Evolutionary conservation across 2,797 vertebrate genomes (phyloP).

Genomic region (Bovichtus variegatus): DNA sequence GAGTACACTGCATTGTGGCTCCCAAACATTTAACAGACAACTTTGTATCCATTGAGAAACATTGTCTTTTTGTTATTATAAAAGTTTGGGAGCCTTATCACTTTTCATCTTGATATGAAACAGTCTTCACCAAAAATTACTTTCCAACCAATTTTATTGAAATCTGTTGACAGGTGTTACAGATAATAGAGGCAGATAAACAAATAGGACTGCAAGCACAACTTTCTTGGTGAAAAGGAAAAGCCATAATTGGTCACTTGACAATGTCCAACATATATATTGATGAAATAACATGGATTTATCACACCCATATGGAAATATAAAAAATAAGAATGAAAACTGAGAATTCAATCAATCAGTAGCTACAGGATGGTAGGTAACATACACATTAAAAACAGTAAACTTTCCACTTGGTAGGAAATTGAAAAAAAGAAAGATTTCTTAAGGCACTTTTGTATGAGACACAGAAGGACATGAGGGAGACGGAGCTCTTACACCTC

Average conservation of each 20-base stretch:
- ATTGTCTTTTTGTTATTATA: neutral
- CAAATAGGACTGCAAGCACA: neutral
- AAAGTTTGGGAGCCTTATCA: neutral
- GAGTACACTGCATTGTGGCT: neutral
- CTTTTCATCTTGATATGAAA: neutral
- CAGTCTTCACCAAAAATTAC: neutral
- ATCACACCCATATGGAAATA: neutral
- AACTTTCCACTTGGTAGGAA: conserved; percentile 25
- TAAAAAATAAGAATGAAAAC: neutral
- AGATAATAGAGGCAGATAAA: conserved; percentile 8
- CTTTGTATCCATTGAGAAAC: neutral
- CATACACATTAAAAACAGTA: conserved; percentile 28
- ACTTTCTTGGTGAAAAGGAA: neutral
- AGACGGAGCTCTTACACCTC: conserved; percentile 6
- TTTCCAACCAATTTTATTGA: conserved; percentile 1
- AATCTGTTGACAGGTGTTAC: neutral
- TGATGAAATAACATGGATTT: neutral
- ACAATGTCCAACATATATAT: neutral
- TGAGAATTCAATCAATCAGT: conserved; percentile 23
- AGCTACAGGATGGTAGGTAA: conserved; percentile 7
- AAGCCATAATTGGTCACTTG: neutral
- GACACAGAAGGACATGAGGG: conserved; percentile 1
- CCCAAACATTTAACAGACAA: too few relatives aligned
- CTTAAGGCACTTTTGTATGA: conserved; percentile 50
- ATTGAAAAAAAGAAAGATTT: neutral